Evolutionary conservation across 1,140 invertebrate genomes (phyloP).

Genomic region (Sycobia sp.): DNA sequence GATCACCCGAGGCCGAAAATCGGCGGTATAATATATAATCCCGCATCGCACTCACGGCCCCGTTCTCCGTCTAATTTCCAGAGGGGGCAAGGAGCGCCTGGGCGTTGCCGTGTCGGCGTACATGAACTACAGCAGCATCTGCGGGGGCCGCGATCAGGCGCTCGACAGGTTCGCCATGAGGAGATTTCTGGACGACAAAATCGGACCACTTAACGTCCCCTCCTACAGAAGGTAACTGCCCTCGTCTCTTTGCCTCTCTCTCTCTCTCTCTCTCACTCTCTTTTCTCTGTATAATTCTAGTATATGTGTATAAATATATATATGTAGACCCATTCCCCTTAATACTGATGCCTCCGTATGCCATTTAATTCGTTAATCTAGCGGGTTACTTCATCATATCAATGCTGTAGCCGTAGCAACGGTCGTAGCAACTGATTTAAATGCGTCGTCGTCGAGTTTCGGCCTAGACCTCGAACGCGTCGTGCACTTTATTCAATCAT

Average conservation of each 20-base stretch:
- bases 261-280: not conserved
- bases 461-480: not conserved
- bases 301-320: no score
- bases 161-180: conserved; percentile 92
- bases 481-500: no score
- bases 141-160: conserved; percentile 85
- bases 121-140: conserved; percentile 93
- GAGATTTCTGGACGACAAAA: conserved; percentile 85
- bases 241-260: not conserved
- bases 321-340: no score
- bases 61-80: conserved; percentile 42
- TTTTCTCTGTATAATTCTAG: not conserved
- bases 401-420: no score
- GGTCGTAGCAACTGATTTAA: not conserved
- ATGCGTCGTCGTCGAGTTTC: not conserved
- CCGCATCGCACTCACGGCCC: not conserved
- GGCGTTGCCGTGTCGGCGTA: conserved; percentile 89
- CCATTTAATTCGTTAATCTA: conserved; percentile 3
- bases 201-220: conserved; percentile 79
- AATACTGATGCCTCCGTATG: no score
- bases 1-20: no score
- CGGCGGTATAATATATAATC: no score
- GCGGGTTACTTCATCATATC: no score
- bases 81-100: conserved; percentile 76
- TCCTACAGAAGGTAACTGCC: conserved; percentile 81